Evolutionary conservation across 2,888 invertebrate species (phyloP), one percentile per base, ranked within the genome.

Genomic region (Drosophila sordidula): DNA sequence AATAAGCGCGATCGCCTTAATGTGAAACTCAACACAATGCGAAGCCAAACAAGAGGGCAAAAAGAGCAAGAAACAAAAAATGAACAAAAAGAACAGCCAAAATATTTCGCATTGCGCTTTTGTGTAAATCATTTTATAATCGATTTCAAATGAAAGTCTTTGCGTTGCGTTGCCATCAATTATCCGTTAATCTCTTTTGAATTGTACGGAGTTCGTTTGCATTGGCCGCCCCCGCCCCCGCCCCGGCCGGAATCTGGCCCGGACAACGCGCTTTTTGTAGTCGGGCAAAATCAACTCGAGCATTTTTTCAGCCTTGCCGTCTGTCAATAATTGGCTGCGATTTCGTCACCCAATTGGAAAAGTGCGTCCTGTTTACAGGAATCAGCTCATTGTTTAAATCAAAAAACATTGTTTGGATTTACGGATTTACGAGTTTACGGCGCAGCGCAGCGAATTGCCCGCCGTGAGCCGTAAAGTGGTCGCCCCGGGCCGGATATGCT

Each of bases 361-460:
- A 6, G n/a, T 6, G 56, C 78, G 86, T 88, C 84, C 88, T 84
- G 83, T 84, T 84, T 84, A 84, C 78, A 75, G 84, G 75, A 85
- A 46, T 57, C 42, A 22, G 2, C 3, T 25, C 22, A 22, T 22
- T 25, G 16, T 41, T 39, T 50, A 57, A 57, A 47, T 82, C 75
- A 80, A 4, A 22, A 83, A 87, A 69, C 59, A 68, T 75, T 74
- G 66, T 64, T 65, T 70, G 34, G 29, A 56, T 54, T 22, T 14
- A 26, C 32, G 26, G 22, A 3, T 54, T 26, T 14, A 26, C 32
- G 26, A 3, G 2, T 54, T 26, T 14, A 26, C 32, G 32, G 22
- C 1, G 22, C 22, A 22, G 22, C 22, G 22, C 56, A 39, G 52
- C 16, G n/a, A 29, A 44, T 25, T 47, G 49, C 22, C 54, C 12